Evolutionary conservation across 1,140 invertebrate genomes (phyloP), one percentile per base, ranked within the genome.

Genomic region (Calliphora vicina): DNA sequence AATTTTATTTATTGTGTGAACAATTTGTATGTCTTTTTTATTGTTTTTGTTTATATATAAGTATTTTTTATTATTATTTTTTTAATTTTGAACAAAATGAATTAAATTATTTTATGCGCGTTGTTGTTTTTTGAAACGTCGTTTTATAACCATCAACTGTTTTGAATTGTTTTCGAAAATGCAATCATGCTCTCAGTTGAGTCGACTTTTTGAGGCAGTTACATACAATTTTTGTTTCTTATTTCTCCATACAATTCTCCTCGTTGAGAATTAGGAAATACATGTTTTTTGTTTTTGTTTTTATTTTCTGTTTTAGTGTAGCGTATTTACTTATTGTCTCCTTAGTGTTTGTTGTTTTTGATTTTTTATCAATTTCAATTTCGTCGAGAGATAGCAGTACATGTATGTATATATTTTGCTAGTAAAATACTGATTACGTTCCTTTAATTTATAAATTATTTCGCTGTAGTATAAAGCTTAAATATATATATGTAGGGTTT

Each of bases 281-380:
- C 4, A n/a, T 50, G 15, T 50, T 50, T 13, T 50, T 50, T 67
- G n/a, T 23, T 23, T 23, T 67, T 10, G 6, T 67, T 67, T 67
- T n/a, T 23, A 2, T 67, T 10, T 67, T 23, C n/a, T 67, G n/a
- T 67, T 67, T 67, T 23, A 25, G n/a, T n/a, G n/a, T n/a, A 35
- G 35, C 35, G n/a, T 57, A 57, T 57, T 57, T n/a, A 57, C 50
- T 57, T 57, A 6, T 57, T 57, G n/a, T 17, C 50, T 57, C n/a
- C 50, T 57, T 57, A 67, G 20, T 67, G 20, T 67, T 42, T 50
- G 85, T 83, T 81, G 35, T 84, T 85, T 80, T 83, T 85, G 85
- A 81, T 85, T 85, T 85, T 83, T 85, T 82, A 82, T 81, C 85
- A 85, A 83, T 29, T 78, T 80, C 84, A 76, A 82, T 80, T 85